phyloP scores from a whole-genome alignment of 1,140 invertebrate genomes.

The Papilio aristodemus region DNA sequence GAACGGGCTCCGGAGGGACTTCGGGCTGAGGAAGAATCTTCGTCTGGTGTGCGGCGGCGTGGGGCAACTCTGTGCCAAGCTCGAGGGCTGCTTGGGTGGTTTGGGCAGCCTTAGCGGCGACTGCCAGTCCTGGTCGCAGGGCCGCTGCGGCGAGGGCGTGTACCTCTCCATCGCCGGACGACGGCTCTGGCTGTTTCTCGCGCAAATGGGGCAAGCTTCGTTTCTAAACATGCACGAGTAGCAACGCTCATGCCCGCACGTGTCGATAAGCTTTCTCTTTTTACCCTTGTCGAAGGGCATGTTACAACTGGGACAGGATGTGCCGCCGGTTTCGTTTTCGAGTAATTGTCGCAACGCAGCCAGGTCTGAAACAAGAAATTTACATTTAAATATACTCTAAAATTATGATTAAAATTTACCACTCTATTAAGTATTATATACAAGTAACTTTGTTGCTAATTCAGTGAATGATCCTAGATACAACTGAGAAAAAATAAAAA shows the following conservation, averaged over 20 bases:
- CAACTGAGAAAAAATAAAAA: conserved; percentile 2
- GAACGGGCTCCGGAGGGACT: conserved; percentile 87
- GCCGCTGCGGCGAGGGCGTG: conserved; percentile 79
- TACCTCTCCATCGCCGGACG: conserved; percentile 66
- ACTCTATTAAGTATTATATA: background rate
- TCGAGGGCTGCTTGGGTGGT: conserved; percentile 74
- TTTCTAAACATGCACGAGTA: conserved; percentile 96
- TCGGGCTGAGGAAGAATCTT: conserved; percentile 90
- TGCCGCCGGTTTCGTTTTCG: conserved; percentile 80
- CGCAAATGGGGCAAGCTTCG: conserved; percentile 94
- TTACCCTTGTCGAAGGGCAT: conserved; percentile 97
- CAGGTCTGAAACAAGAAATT: conserved; percentile 66
- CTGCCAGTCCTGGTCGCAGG: conserved; percentile 67
- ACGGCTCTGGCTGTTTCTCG: conserved; percentile 70
- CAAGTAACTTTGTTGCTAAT: background rate
- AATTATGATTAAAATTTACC: too few species aligned
- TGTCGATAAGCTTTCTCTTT: conserved; percentile 95
- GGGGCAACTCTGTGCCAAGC: conserved; percentile 84
- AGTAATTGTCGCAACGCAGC: conserved; percentile 74
- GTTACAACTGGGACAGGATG: conserved; percentile 89
- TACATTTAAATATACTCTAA: background rate
- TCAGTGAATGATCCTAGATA: background rate
- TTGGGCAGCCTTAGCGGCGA: conserved; percentile 70
- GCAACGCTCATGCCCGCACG: conserved; percentile 95
- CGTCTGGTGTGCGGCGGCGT: conserved; percentile 89